Evolutionary conservation across 1,140 invertebrate genomes (phyloP), one percentile per base, ranked within the genome.

Genomic region (Lasaia peninsularis): DNA sequence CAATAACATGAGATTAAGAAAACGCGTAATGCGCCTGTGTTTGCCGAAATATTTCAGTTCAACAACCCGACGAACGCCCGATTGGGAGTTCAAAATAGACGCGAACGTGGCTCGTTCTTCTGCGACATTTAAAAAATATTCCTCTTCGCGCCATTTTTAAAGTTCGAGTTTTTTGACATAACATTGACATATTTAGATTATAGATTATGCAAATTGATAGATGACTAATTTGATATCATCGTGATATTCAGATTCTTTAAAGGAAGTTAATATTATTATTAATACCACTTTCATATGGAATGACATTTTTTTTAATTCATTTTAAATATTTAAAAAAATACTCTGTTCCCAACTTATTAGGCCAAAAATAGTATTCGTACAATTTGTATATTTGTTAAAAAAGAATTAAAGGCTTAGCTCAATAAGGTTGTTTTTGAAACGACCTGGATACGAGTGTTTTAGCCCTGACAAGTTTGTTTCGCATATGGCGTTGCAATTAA

Each of bases 31-130:
- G 74, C 78, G 77, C 68, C 71, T 65, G 76, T 83, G 79, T 88
- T 88, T 86, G 85, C 85, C 85, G 85, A 88, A 88, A 85, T 86
- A 86, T 86, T 83, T 73, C 80, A 88, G 85, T 86, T 88, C 85
- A 88, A 86, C 80, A 86, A 88, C 82, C 85, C 75, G 75, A 74
- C 75, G 78, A 77, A 69, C 74, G 80, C 64, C 73, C 80, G 78
- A 79, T 79, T 75, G 75, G 80, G 78, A 82, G 82, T 88, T 85
- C 82, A 81, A 84, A 85, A 86, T 88, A 88, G 82, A 86, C 80
- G 75, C 80, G 78, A 68, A 73, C 78, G 69, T 75, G 76, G 73
- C 68, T 69, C 71, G 69, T 69, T 71, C 71, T 74, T 73, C 75
- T 74, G 68, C 70, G 79, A 80, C 78, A 83, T 72, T 79, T 69